phyloP scores from a whole-genome alignment of 2,888 invertebrate species.

The Bombylius discolor region DNA sequence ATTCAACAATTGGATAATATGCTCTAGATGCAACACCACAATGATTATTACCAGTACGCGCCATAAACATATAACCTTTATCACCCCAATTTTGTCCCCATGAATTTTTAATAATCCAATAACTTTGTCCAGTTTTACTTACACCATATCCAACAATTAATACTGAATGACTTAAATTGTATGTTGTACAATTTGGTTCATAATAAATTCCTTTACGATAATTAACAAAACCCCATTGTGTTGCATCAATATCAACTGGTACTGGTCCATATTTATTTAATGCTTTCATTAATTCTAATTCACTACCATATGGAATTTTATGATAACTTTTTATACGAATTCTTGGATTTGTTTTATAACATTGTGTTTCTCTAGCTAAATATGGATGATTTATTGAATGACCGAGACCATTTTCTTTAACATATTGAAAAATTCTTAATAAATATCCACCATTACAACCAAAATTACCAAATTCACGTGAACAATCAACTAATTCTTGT shows the following conservation, averaged over 20 bases:
- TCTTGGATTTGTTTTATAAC: not conserved
- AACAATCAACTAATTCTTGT: conserved; percentile 1
- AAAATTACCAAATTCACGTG: not conserved
- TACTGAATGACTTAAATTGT: conserved; percentile 57
- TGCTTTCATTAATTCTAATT: conserved; percentile 53
- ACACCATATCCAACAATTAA: conserved; percentile 13
- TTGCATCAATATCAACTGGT: conserved; percentile 72
- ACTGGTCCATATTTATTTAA: conserved; percentile 68
- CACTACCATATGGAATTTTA: conserved; percentile 39
- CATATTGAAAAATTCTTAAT: not conserved
- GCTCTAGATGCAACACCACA: conserved; percentile 56
- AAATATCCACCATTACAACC: not conserved
- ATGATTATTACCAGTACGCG: conserved; percentile 61
- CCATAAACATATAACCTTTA: conserved; percentile 69
- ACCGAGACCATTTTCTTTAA: not conserved
- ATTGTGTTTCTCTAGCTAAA: not conserved
- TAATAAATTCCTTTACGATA: conserved; percentile 62
- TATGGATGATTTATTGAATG: not conserved
- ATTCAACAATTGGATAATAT: too few relatives aligned
- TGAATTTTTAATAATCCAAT: conserved; percentile 47
- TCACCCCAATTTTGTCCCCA: conserved; percentile 56
- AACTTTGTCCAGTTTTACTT: conserved; percentile 1
- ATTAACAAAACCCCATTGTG: conserved; percentile 61
- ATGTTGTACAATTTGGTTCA: conserved; percentile 56
- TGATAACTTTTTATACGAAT: not conserved